Base-by-base conservation (phyloP, 1,140 invertebrate genomes). In the Cyrtorhinus lividipennis region DNA sequence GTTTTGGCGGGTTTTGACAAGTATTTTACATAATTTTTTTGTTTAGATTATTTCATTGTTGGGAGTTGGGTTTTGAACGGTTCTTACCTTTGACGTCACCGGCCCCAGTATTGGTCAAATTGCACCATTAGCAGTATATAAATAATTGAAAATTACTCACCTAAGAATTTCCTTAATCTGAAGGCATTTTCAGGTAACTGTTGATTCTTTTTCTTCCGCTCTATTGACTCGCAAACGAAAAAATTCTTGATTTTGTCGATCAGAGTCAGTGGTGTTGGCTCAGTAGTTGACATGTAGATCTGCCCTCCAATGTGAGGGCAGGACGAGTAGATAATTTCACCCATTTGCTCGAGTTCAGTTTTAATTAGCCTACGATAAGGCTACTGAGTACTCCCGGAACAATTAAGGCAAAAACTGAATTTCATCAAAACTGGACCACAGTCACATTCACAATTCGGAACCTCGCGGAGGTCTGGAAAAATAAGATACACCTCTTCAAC, bases 181-280 rank as follows among this genome's bases (percentile, higher is more conserved):
- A 53, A 53, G 48, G 48, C 48, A 20, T 53, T 53, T 53, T 53
- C 48, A 5, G 48, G 48, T 20, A 53, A 20, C 48, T 53, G 48
- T 20, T 53, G 10, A 20, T 53, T 53, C 20, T 53, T 53, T 20
- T 53, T 53, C 48, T 22, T 53, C 20, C 48, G 48, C 48, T 53
- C 48, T 5, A 53, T 53, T 20, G 48, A 15, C 48, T 53, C 12
- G 48, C 48, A 53, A 22, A 22, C 48, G 48, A 53, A 53, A 22
- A 53, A 53, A 20, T 53, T 53, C 20, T 53, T 53, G 48, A 53
- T 53, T 53, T 53, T 53, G 10, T 53, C 48, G 20, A 53, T 10
- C 20, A 53, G 5, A 12, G 48, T 53, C 48, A 20, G 48, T 20
- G 48, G 48, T 13, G 10, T 53, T 20, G 10, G 48, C 5, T 22